Evolutionary conservation across 2,888 invertebrate genomes (phyloP).

Genomic region (Quadriops clusia): DNA sequence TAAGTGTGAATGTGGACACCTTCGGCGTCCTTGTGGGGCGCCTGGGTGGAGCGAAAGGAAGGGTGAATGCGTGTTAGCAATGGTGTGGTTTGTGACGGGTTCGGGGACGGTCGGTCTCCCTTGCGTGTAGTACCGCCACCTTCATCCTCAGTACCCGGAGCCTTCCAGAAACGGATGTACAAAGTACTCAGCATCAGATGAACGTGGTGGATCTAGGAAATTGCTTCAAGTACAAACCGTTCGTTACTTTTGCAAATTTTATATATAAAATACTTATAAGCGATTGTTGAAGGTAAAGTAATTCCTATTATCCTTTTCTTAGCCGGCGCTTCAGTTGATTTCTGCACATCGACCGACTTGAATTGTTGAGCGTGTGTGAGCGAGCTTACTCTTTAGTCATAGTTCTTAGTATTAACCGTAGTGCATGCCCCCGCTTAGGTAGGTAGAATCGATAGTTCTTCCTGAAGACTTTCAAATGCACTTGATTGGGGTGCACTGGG

Average conservation of each 20-base stretch:
- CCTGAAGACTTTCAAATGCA: conserved; percentile 15
- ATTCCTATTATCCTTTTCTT: conserved; percentile 26
- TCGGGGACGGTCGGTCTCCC: conserved; percentile 34
- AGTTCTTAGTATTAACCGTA: conserved; percentile 11
- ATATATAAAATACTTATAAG: conserved; percentile 40
- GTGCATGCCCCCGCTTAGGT: conserved; percentile 25
- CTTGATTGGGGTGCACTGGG: no score
- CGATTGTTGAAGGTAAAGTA: conserved; percentile 35
- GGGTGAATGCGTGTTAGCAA: conserved; percentile 8
- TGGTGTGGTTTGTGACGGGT: conserved; percentile 16
- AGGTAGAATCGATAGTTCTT: conserved; percentile 23
- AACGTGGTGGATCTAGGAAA: conserved; percentile 13
- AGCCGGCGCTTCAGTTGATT: conserved; percentile 16
- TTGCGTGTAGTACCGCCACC: conserved; percentile 30
- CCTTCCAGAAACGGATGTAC: conserved; percentile 21
- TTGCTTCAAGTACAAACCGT: conserved; percentile 59
- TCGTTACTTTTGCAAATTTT: conserved; percentile 65
- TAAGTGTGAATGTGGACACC: conserved; percentile 27
- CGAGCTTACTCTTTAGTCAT: conserved; percentile 19
- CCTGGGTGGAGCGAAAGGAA: conserved; percentile 4
- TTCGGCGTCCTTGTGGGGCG: conserved; percentile 10
- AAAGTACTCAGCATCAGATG: conserved; percentile 18
- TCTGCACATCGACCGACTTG: conserved; percentile 31
- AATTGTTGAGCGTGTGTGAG: conserved; percentile 31
- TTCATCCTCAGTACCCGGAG: conserved; percentile 23